Conservation (phyloP, 2,797 vertebrate genomes). For the Sebastes flavidus region DNA sequence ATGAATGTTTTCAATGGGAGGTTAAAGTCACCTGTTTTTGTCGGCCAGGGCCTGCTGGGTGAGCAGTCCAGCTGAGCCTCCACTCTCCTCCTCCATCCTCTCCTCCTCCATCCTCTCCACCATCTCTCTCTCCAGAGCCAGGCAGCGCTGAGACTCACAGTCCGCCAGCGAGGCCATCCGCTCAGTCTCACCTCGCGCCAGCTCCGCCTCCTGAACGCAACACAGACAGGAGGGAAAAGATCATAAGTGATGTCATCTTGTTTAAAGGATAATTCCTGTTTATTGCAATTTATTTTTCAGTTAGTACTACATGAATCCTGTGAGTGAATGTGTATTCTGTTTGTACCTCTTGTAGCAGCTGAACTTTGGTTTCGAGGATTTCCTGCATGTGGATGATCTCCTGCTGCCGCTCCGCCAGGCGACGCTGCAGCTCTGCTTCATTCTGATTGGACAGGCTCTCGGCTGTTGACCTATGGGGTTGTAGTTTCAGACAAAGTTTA, state of each 20-base stretch:
- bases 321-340: background rate
- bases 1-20: too few relatives aligned
- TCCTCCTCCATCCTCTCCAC: slow-evolving; percentile 72
- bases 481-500: background rate
- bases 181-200: slow-evolving; percentile 83
- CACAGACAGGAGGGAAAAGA: background rate
- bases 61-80: slow-evolving; percentile 1
- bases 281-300: background rate
- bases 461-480: slow-evolving; percentile 73
- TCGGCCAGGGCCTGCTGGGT: slow-evolving; percentile 55
- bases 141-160: slow-evolving; percentile 82
- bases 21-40: slow-evolving; percentile 80
- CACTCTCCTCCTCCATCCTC: slow-evolving; percentile 44
- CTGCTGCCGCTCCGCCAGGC: slow-evolving; percentile 83
- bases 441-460: slow-evolving; percentile 84
- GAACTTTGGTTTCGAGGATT: slow-evolving; percentile 87
- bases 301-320: too few relatives aligned
- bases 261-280: background rate
- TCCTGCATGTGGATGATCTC: slow-evolving; percentile 87
- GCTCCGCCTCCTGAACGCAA: slow-evolving; percentile 84
- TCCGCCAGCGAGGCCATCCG: slow-evolving; percentile 82
- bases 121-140: slow-evolving; percentile 84
- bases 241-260: background rate
- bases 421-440: slow-evolving; percentile 83
- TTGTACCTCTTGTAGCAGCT: slow-evolving; percentile 88